These are phyloP conservation scores for Poecilia velifera DNA, from an alignment of 2,797 vertebrate species.

Conservation along the genomic window DNA sequence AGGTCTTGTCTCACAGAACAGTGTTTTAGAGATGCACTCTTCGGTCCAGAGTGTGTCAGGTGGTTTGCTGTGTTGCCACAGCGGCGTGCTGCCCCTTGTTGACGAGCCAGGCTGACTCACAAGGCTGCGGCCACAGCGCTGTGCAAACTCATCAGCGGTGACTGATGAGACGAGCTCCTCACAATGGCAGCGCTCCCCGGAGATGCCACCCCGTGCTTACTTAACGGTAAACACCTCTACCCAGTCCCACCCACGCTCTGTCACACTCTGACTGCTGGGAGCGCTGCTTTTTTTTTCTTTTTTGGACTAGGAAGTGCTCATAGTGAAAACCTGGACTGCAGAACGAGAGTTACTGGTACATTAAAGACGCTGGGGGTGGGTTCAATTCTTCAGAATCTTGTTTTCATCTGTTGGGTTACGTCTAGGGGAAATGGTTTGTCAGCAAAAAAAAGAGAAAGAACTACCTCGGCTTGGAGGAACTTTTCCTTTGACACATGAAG, in stretches of 20 bases:
- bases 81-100: slow-evolving; percentile 32
- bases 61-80: slow-evolving; percentile 50
- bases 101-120: slow-evolving; percentile 51
- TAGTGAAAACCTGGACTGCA: slow-evolving; percentile 30
- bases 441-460: not conserved
- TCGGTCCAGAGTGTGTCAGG: slow-evolving; percentile 36
- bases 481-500: slow-evolving; percentile 19
- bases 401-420: not conserved
- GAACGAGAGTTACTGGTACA: slow-evolving; percentile 17
- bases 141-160: slow-evolving; percentile 62
- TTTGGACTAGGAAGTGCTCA: slow-evolving; percentile 19
- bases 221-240: slow-evolving; percentile 69
- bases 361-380: not conserved
- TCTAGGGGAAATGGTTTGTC: slow-evolving; percentile 1
- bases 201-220: slow-evolving; percentile 63
- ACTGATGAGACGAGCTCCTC: slow-evolving; percentile 66
- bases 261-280: slow-evolving; percentile 36
- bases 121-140: slow-evolving; percentile 35
- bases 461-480: slow-evolving; percentile 16
- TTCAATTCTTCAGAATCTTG: slow-evolving; percentile 12
- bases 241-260: slow-evolving; percentile 40
- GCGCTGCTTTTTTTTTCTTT: slow-evolving; percentile 11
- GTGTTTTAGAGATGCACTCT: slow-evolving; percentile 18
- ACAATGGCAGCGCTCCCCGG: slow-evolving; percentile 56
- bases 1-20: not conserved